Percentiles rank a stretch among this genome's conserved stretches.
phyloP scores from a whole-genome alignment of 2,797 vertebrate species.

The Pseudomugil gertrudae region DNA sequence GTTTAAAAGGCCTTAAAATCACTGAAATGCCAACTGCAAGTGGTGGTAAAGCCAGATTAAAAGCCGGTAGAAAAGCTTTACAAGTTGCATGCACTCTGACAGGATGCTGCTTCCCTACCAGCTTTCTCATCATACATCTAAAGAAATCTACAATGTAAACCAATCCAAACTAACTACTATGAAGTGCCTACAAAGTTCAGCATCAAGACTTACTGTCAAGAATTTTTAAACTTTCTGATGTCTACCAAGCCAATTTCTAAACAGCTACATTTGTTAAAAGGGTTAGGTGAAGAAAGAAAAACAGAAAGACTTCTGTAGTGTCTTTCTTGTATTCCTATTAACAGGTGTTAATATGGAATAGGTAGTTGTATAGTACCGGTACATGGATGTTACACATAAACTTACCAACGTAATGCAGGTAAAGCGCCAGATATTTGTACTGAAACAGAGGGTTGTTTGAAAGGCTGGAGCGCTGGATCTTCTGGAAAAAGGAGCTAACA shows the following conservation, averaged over 20 bases:
- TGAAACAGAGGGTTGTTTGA: constrained; percentile 97
- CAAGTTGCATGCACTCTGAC: too few relatives aligned
- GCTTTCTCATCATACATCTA: too few relatives aligned
- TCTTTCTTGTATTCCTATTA: constrained; percentile 17
- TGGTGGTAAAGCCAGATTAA: too few relatives aligned
- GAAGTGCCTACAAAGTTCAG: constrained; percentile 21
- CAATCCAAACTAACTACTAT: constrained; percentile 9
- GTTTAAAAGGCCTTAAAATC: too few relatives aligned
- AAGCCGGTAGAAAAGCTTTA: too few relatives aligned
- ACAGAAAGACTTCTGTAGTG: constrained; percentile 1
- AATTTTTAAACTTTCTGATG: too few relatives aligned
- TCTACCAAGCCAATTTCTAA: neutral
- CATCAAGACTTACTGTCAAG: too few relatives aligned
- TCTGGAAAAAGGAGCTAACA: constrained; percentile 98
- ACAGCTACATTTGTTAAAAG: too few relatives aligned
- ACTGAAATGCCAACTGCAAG: too few relatives aligned
- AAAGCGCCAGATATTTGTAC: constrained; percentile 98
- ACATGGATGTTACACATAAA: constrained; percentile 36
- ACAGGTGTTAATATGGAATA: constrained; percentile 6
- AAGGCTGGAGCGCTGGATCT: constrained; percentile 97
- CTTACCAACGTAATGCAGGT: constrained; percentile 98
- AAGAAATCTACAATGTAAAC: too few relatives aligned
- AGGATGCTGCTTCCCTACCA: too few relatives aligned
- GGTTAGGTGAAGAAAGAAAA: neutral
- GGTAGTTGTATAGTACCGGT: neutral